phyloP scores from a whole-genome alignment of 2,113 vertebrate species.

The Nesospiza acunhae region DNA sequence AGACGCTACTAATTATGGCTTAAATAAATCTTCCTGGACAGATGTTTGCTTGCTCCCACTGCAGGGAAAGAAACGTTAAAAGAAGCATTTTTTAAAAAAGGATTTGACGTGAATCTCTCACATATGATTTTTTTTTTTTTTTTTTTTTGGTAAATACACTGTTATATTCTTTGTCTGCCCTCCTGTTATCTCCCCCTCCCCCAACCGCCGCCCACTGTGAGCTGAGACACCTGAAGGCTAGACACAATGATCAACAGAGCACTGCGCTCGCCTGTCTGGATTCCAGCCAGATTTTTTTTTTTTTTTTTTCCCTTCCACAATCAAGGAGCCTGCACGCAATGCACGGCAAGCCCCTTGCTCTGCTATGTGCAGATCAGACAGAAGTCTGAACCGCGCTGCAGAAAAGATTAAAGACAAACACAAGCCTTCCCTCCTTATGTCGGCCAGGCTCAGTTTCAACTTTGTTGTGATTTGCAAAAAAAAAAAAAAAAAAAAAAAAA shows the following conservation, averaged over 20 bases:
- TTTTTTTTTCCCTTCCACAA: conserved; percentile 67
- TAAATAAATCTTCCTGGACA: conserved; percentile 84
- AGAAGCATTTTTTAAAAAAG: conserved; percentile 77
- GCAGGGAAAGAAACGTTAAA: conserved; percentile 73
- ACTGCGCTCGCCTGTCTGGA: conserved; percentile 86
- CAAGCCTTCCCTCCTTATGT: conserved; percentile 76
- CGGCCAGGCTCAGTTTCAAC: conserved; percentile 64
- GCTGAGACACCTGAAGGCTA: conserved; percentile 95
- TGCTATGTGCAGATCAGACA: conserved; percentile 79
- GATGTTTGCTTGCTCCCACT: conserved; percentile 76
- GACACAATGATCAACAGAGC: conserved; percentile 96
- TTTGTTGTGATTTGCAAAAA: conserved; percentile 26
- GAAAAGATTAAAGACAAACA: conserved; percentile 86
- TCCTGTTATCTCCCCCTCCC: conserved; percentile 84
- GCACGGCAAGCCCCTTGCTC: conserved; percentile 76
- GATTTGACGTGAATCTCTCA: conserved; percentile 54
- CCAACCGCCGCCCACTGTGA: conserved; percentile 84
- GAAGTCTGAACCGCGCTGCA: conserved; percentile 74
- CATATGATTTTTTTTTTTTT: conserved; percentile 8
- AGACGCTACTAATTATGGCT: conserved; percentile 95
- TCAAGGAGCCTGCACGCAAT: conserved; percentile 81
- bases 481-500: not conserved
- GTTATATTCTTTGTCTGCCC: conserved; percentile 90
- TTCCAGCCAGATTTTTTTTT: conserved; percentile 76
- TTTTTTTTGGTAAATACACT: conserved; percentile 62